These are phyloP conservation scores for Hypsibius dujardini DNA, from an alignment of 1,140 invertebrate species.

Conservation along the genomic window DNA sequence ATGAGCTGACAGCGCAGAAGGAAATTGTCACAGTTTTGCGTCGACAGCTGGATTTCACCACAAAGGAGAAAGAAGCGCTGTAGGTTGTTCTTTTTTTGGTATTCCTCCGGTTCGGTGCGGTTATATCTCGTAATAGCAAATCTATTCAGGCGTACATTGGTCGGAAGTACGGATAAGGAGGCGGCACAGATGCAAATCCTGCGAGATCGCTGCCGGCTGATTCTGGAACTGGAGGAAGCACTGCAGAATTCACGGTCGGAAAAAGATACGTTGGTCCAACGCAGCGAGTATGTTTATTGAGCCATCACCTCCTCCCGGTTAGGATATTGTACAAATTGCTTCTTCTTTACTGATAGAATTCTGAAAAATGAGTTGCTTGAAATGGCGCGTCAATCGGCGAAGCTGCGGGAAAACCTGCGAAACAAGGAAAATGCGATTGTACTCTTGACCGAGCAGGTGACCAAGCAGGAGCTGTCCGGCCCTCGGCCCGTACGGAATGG, in stretches of 20 bases:
- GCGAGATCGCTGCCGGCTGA: not conserved
- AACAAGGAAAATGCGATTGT: not conserved
- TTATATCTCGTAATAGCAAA: no score
- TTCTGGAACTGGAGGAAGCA: not conserved
- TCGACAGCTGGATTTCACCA: not conserved
- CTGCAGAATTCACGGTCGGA: not conserved
- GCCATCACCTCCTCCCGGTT: no score
- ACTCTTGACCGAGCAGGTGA: not conserved
- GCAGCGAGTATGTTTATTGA: not conserved
- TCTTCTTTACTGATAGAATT: not conserved
- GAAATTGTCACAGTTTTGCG: constrained; percentile 6
- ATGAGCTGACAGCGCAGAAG: not conserved
- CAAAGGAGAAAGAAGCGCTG: constrained; percentile 9
- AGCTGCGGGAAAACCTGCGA: not conserved
- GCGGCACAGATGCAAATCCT: not conserved
- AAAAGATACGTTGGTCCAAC: not conserved
- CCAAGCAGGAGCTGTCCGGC: not conserved
- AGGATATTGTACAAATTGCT: no score
- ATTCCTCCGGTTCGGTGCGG: no score
- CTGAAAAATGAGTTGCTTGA: not conserved
- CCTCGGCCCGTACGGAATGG: not conserved
- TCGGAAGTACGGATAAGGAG: not conserved
- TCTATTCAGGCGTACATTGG: not conserved
- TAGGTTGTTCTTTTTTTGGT: no score
- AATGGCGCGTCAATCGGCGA: not conserved